Evolutionary conservation across 2,888 invertebrate species (phyloP).

Genomic region (Teleogryllus oceanicus): DNA sequence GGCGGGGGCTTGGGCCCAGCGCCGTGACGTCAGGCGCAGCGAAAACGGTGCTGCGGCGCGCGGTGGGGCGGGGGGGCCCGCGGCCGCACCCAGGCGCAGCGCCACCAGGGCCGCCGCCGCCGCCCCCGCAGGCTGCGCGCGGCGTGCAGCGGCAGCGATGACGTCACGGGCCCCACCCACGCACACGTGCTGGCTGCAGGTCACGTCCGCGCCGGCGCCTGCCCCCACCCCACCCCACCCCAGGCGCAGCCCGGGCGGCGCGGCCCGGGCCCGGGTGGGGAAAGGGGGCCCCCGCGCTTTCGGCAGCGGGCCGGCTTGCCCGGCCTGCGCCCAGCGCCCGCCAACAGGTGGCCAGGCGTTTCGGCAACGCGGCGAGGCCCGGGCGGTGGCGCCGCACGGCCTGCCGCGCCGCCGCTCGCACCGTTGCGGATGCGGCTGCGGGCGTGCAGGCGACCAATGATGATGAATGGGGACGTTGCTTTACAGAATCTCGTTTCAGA

Average conservation of each 20-base stretch:
- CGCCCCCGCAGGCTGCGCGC: background rate
- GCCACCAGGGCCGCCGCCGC: background rate
- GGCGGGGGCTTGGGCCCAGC: no score
- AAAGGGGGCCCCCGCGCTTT: background rate
- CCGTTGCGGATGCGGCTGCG: no score
- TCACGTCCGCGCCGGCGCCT: background rate
- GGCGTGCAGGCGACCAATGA: no score
- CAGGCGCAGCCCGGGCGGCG: background rate
- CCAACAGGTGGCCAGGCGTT: background rate
- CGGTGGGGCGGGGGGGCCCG: no score
- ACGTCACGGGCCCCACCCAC: conserved; percentile 7
- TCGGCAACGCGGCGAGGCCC: no score
- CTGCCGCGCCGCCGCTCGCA: no score
- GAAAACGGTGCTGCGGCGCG: no score
- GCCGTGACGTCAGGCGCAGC: no score
- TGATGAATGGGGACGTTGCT: no score
- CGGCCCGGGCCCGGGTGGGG: background rate
- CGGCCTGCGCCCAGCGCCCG: background rate
- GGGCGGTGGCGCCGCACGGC: no score
- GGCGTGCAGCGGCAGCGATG: background rate
- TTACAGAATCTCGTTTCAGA: no score
- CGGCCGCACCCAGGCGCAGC: background rate
- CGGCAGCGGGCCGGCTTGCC: background rate
- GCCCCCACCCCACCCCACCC: background rate
- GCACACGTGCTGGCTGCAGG: conserved; percentile 11